Evolutionary conservation across 2,113 vertebrate genomes (phyloP).

Genomic region (Chaetops frenatus): DNA sequence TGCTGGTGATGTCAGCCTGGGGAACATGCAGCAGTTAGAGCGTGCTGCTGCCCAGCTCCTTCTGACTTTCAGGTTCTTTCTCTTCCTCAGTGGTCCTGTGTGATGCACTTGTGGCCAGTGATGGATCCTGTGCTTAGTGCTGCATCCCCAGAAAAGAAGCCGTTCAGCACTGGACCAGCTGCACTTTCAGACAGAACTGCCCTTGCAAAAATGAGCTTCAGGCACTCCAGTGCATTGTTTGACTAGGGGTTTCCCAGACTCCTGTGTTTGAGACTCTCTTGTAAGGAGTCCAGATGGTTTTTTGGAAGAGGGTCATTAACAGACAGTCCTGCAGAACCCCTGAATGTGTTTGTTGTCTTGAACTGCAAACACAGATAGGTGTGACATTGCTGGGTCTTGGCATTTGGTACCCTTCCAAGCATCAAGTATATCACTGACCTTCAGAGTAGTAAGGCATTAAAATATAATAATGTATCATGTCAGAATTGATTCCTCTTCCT

Average conservation of each 20-base stretch:
- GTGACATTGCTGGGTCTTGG: background rate
- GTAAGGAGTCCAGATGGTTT: background rate
- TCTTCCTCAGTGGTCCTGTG: background rate
- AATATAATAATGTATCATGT: background rate
- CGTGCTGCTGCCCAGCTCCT: background rate
- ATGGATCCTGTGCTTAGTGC: background rate
- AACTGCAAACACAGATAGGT: background rate
- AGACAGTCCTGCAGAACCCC: background rate
- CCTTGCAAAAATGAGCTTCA: background rate
- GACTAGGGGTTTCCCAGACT: background rate
- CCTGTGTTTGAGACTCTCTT: background rate
- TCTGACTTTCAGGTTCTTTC: background rate
- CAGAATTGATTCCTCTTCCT: background rate
- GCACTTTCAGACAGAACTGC: background rate
- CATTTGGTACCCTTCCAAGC: background rate
- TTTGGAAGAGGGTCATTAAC: background rate
- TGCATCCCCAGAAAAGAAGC: background rate
- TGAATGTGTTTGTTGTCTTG: background rate
- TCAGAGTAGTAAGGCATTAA: background rate
- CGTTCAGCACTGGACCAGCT: background rate
- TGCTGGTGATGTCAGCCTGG: background rate
- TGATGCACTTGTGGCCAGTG: rapidly evolving
- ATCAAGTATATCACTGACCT: background rate
- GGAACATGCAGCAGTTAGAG: background rate
- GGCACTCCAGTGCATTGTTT: background rate